These are phyloP conservation scores for Lepidostoma basale DNA, from an alignment of 1,140 invertebrate species.

Conservation along the genomic window DNA sequence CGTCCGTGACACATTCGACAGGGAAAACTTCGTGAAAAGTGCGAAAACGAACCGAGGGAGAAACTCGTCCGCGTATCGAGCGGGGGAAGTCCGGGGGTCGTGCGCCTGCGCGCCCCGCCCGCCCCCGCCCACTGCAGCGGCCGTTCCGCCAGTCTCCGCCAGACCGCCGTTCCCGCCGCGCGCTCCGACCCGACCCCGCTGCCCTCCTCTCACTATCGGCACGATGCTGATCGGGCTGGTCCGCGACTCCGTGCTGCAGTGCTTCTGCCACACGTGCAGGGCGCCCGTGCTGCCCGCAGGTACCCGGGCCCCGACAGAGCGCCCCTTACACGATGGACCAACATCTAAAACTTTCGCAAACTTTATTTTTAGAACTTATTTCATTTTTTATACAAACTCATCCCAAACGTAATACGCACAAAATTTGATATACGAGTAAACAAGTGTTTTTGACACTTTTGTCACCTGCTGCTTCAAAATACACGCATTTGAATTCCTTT, in stretches of 20 bases:
- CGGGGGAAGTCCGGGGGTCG: slow-evolving; percentile 54
- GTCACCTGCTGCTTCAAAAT: too few relatives aligned
- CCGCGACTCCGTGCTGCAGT: slow-evolving; percentile 85
- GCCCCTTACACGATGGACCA: too few relatives aligned
- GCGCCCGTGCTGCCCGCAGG: slow-evolving; percentile 76
- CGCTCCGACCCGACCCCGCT: neutral
- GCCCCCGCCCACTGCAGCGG: slow-evolving; percentile 8
- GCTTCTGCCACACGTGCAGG: slow-evolving; percentile 88
- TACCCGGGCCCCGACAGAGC: too few relatives aligned
- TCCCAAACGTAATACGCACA: neutral
- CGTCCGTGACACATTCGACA: slow-evolving; percentile 11
- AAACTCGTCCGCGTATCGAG: slow-evolving; percentile 58
- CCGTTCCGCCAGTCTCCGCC: slow-evolving; percentile 44
- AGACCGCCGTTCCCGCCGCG: slow-evolving; percentile 45
- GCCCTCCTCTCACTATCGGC: slow-evolving; percentile 43
- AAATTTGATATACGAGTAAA: too few relatives aligned
- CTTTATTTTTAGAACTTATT: too few relatives aligned
- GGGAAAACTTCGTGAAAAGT: slow-evolving; percentile 14
- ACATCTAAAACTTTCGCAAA: neutral
- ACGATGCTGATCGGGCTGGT: slow-evolving; percentile 84
- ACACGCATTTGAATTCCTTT: too few relatives aligned
- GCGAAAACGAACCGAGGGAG: slow-evolving; percentile 3
- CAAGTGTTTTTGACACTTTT: too few relatives aligned
- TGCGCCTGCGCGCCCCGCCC: slow-evolving; percentile 14
- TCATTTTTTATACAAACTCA: neutral